Evolutionary conservation across 2,113 vertebrate species (phyloP), one percentile per base, ranked within the genome.

Genomic region (Alaudala cheleensis): DNA sequence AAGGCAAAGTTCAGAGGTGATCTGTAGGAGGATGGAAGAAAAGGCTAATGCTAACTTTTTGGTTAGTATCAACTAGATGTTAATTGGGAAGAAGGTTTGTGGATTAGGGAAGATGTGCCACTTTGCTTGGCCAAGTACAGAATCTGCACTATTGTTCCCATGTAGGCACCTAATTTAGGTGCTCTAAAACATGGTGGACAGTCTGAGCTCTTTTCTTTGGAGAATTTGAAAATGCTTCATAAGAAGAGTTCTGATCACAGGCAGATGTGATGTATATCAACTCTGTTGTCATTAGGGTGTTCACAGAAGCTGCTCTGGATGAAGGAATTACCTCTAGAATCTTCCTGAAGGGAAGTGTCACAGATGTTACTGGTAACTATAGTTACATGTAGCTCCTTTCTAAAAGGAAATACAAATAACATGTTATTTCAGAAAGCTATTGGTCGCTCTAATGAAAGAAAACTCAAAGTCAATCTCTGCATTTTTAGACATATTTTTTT

Each of bases 331-430:
- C 81, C 49, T 94, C 58, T 90, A 93, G 58, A 85, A 91, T 91
- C 78, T 96, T 97, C 77, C 81, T 40, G 47, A 95, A 97, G 62
- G 66, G 60, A 88, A 40, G 73, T 96, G 40, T 91, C 66, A 31
- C 14, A 93, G 90, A 67, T 89, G 77, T 42, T 81, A 57, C 89
- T 93, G 92, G 96, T 98, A 98, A 96, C 96, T 98, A 96, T 97
- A 98, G 97, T 96, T 98, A 98, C 95, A 67, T 10, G 17, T 80
- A 90, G 93, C 72, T 93, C 66, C 78, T 93, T 92, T 84, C 92
- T 96, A 84, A 87, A 83, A 45, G 89, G 54, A 89, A 94, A 94
- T 96, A 85, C 54, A 95, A 97, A 94, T 94, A 96, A 86, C 14
- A 1, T 81, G 74, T 93, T 92, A 82, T 95, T 95, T 94, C 92